phyloP scores from a whole-genome alignment of 2,113 vertebrate species.

The Notothenia rossii region DNA sequence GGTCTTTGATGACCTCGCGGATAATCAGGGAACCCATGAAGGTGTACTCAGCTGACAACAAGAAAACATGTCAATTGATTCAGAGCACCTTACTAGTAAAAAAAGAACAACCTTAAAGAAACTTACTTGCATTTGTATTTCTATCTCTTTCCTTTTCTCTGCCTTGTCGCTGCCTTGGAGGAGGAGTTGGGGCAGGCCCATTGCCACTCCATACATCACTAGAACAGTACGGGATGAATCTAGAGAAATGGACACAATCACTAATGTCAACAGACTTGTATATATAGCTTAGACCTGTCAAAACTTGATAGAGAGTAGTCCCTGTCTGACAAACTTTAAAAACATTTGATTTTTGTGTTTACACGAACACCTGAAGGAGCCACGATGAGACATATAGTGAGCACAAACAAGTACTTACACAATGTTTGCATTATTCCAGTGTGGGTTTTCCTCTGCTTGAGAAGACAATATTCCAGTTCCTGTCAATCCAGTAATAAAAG shows the following conservation, averaged over 20 bases:
- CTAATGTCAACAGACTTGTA: not conserved
- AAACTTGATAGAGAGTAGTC: not conserved
- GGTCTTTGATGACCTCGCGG: constrained; percentile 88
- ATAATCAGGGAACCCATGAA: constrained; percentile 90
- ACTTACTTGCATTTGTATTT: constrained; percentile 68
- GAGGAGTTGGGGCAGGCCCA: constrained; percentile 73
- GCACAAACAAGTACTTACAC: constrained; percentile 79
- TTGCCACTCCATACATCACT: constrained; percentile 90
- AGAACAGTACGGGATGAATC: constrained; percentile 89
- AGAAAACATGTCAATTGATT: constrained; percentile 19
- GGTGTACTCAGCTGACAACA: constrained; percentile 78
- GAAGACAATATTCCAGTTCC: constrained; percentile 86
- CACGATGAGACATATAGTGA: not conserved
- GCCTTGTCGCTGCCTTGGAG: constrained; percentile 61
- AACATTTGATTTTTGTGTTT: no score
- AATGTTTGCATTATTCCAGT: constrained; percentile 88
- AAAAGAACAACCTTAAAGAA: not conserved
- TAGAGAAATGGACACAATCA: constrained; percentile 53
- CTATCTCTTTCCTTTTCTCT: constrained; percentile 73
- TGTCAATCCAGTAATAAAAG: constrained; percentile 61
- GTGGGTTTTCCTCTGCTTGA: constrained; percentile 85
- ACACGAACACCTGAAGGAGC: not conserved
- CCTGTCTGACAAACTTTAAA: not conserved
- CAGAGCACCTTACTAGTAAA: not conserved
- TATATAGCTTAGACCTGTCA: not conserved